Conservation (phyloP, 2,113 vertebrate species). For the Pelecanus crispus region DNA sequence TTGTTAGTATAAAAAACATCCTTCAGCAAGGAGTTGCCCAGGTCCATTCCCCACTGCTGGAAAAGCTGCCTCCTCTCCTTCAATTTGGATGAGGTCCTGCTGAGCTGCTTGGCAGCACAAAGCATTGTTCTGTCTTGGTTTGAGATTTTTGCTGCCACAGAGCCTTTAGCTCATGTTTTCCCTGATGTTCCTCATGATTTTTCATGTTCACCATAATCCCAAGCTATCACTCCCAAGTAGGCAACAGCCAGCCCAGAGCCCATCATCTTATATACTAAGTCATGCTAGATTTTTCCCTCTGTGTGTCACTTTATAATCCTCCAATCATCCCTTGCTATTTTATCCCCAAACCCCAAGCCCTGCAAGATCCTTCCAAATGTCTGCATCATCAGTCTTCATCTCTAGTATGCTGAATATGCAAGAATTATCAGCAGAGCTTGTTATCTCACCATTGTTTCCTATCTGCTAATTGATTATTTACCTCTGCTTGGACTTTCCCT, state of each 20-base stretch:
- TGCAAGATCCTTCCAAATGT: not conserved
- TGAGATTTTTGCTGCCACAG: not conserved
- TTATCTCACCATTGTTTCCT: not conserved
- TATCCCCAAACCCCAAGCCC: not conserved
- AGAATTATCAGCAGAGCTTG: not conserved
- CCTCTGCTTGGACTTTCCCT: not conserved
- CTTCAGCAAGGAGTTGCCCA: not conserved
- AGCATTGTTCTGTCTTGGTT: not conserved
- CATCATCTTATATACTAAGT: not conserved
- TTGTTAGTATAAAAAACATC: not conserved
- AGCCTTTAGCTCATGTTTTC: not conserved
- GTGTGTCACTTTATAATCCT: not conserved
- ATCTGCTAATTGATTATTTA: not conserved
- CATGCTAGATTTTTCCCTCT: not conserved
- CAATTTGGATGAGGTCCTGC: not conserved
- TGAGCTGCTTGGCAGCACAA: not conserved
- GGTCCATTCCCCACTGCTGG: not conserved
- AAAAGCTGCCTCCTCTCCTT: not conserved
- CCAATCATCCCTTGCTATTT: not conserved
- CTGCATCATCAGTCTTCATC: not conserved
- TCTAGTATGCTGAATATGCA: fast-evolving
- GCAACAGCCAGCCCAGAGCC: not conserved
- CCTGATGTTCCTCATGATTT: not conserved
- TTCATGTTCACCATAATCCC: not conserved
- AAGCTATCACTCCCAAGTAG: not conserved